Evolutionary conservation across 1,140 invertebrate species (phyloP).

Genomic region (Platorchestia sp.): DNA sequence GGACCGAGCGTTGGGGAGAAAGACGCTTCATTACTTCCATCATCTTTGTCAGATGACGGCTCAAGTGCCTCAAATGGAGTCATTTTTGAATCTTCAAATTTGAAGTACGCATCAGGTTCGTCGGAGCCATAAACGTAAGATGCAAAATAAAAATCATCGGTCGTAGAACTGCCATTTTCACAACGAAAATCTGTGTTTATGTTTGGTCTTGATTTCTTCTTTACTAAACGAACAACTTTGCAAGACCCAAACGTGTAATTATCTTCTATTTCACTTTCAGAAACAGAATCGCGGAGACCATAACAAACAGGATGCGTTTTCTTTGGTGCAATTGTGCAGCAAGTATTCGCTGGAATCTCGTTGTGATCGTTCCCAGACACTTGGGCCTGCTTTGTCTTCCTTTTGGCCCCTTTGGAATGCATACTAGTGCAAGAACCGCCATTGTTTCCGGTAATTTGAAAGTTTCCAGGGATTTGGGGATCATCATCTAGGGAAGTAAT

Average conservation of each 20-base stretch:
- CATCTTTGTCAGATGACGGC: too few relatives aligned
- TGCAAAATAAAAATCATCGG: too few relatives aligned
- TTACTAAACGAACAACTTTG: background rate
- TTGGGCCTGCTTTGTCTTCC: background rate
- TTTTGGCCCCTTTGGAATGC: background rate
- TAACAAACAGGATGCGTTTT: background rate
- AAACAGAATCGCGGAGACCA: background rate
- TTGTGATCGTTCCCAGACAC: background rate
- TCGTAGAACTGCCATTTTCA: background rate
- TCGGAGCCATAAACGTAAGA: too few relatives aligned
- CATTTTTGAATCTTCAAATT: too few relatives aligned
- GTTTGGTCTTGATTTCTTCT: background rate
- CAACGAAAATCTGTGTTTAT: background rate
- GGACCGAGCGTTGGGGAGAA: background rate
- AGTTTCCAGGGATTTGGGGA: background rate
- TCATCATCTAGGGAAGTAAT: background rate
- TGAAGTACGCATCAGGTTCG: too few relatives aligned
- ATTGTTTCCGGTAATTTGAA: background rate
- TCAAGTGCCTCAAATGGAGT: too few relatives aligned
- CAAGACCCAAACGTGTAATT: constrained; percentile 24
- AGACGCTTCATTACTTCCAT: background rate
- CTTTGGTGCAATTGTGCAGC: background rate
- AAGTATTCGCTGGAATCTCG: background rate
- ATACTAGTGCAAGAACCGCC: background rate
- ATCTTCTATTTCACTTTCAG: constrained; percentile 3